Evolutionary conservation across 2,888 invertebrate species (phyloP).

Genomic region (Zonitis immaculata): DNA sequence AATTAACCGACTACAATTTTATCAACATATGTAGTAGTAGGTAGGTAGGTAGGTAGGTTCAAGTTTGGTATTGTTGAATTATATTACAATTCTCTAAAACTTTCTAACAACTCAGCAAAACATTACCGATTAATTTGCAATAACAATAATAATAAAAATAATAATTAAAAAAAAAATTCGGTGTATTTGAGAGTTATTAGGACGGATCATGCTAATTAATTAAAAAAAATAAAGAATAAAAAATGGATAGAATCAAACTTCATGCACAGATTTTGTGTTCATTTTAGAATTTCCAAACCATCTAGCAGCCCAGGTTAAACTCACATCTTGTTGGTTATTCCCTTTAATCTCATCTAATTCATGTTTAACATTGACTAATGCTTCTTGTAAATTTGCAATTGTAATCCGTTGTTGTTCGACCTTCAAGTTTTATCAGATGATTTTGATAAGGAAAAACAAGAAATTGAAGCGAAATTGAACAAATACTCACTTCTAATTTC

Average conservation of each 20-base stretch:
- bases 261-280: constrained; percentile 41
- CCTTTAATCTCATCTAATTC: constrained; percentile 40
- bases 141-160: no score
- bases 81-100: no score
- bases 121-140: no score
- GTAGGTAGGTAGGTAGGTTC: no score
- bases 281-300: constrained; percentile 39
- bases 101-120: no score
- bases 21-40: no score
- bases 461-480: no score
- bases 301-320: constrained; percentile 40
- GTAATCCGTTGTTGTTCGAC: constrained; percentile 42
- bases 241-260: constrained; percentile 38
- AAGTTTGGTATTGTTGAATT: no score
- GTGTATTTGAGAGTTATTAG: not conserved
- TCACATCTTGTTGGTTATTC: constrained; percentile 42
- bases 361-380: constrained; percentile 40
- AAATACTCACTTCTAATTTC: constrained; percentile 39
- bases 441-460: not conserved
- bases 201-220: not conserved
- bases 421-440: constrained; percentile 27
- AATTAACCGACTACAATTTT: no score
- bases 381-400: constrained; percentile 43
- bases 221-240: not conserved
- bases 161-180: no score